Evolutionary conservation across 2,113 vertebrate species (phyloP).

Genomic region (Urocolius indicus): DNA sequence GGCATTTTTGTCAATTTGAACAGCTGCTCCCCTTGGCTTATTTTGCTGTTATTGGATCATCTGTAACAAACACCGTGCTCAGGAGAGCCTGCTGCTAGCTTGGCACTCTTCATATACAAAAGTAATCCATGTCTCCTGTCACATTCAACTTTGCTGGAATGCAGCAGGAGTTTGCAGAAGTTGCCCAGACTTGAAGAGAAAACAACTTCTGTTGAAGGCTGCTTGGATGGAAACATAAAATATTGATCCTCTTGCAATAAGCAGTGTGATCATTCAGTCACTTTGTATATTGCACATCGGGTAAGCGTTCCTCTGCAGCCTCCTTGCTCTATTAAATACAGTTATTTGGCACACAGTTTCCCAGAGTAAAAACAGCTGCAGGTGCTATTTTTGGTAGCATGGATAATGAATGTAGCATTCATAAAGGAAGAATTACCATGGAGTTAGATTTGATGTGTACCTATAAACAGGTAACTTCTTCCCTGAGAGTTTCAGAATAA

Average conservation of each 20-base stretch:
- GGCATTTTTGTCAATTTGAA: not conserved
- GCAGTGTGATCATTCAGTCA: not conserved
- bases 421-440: not conserved
- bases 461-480: not conserved
- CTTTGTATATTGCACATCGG: not conserved
- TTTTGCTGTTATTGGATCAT: conserved; percentile 22
- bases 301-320: not conserved
- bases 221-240: conserved; percentile 3
- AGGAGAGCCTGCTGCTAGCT: not conserved
- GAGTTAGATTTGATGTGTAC: not conserved
- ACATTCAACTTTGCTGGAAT: not conserved
- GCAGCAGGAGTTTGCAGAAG: conserved; percentile 8
- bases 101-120: not conserved
- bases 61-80: not conserved
- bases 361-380: not conserved
- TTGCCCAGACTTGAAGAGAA: not conserved
- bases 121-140: not conserved
- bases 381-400: not conserved
- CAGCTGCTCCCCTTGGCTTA: not conserved
- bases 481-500: not conserved
- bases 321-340: conserved; percentile 1
- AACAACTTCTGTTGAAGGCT: not conserved
- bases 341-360: not conserved
- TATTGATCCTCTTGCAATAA: conserved; percentile 17
- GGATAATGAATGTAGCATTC: not conserved